Evolutionary conservation across 2,113 vertebrate species (phyloP), one percentile per base, ranked within the genome.

Genomic region (Cynopterus brachyotis): DNA sequence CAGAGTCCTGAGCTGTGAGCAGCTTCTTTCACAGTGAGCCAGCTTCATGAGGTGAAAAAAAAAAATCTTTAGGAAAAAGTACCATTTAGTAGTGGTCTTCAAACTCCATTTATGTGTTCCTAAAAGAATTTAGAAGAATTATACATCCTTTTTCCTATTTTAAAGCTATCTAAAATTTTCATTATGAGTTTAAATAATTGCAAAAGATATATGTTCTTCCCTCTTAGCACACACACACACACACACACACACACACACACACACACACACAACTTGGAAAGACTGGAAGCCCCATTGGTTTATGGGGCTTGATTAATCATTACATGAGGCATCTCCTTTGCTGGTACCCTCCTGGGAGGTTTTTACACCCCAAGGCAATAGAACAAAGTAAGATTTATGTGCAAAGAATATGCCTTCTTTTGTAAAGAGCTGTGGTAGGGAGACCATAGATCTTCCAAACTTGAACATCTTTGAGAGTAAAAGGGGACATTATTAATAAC

Each of bases 341-440:
- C 37, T 76, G 72, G 40, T 32, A 4, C 26, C 42, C 30, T 76
- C 35, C 59, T 55, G 47, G 37, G 40, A 60, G 47, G 47, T 8
- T 92, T 90, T 76, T 67, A 94, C 1, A 91, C 53, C 59, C 62
- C 7, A 1, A 90, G 40, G 84, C 53, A 87, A 88, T 60, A 91
- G 53, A 79, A 30, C 70, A 94, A 81, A 84, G 35, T 59, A 95
- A 94, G 76, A 93, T 88, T 91, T 94, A 85, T 78, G 67, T 78
- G 42, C 37, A 87, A 70, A 66, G 19, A 70, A 76, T 87, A 53
- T 62, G 6, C 5, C 69, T 60, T 79, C 45, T 67, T 85, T 50
- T 53, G n/a, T 55, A 88, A 91, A 95, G 3, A 1, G 32, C 28
- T 91, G 2, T 60, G 67, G 37, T 32, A 83, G 8, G 2, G 35